Evolutionary conservation across 2,888 invertebrate genomes (phyloP), one percentile per base, ranked within the genome.

Genomic region (Aspidapion aeneum): DNA sequence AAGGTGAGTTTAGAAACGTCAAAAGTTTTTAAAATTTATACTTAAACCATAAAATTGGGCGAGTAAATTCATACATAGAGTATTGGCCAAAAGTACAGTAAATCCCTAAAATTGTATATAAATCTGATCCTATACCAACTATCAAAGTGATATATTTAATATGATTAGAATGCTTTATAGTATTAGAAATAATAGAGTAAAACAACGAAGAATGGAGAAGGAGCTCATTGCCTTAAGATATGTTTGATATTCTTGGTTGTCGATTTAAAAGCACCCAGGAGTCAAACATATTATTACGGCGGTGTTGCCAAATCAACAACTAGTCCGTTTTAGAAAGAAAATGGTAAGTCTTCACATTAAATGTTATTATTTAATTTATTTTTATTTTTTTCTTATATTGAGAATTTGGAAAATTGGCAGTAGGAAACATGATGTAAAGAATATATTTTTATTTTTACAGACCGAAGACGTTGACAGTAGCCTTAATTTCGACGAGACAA

Each of bases 191-290:
- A n/a, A n/a, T n/a, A n/a, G n/a, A n/a, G n/a, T n/a, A n/a, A 7
- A 52, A 52, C 7, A 19, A 7, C 52, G 48, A 63, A 17, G 52
- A 58, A 52, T 61, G 18, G 12, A 63, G 9, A 52, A 58, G 66
- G 70, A 71, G 70, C 66, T 12, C 55, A 70, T 85, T 84, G 82
- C 90, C 84, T 88, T 91, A 82, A 97, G 98, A 98, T 98, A 98
- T 98, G 98, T 98, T 98, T 98, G 98, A 97, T 98, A 98, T 98
- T 98, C 98, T 98, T 98, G 98, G 98, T 98, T 97, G 96, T 94
- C 85, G 83, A 83, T 82, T 82, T 73, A 76, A 78, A 83, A 85
- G 90, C 95, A 94, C 95, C 97, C 97, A 90, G 93, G 94, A 96
- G 93, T 96, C 96, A 95, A 94, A 97, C 98, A 96, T 98, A 97